phyloP scores from a whole-genome alignment of 2,888 invertebrate genomes.

The Thysanoteuthis rhombus region DNA sequence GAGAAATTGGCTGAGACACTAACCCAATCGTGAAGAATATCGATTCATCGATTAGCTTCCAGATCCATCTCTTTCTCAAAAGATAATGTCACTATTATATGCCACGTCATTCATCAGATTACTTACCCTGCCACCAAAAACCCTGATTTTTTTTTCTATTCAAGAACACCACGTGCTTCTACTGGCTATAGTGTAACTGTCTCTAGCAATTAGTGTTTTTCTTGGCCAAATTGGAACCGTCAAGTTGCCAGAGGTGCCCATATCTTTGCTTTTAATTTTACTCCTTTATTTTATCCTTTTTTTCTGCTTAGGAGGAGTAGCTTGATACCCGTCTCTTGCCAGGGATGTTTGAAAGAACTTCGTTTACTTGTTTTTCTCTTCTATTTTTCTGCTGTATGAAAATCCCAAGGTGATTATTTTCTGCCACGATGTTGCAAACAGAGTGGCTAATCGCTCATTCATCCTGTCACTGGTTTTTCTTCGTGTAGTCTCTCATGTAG shows the following conservation, averaged over 20 bases:
- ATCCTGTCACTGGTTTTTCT: too few relatives aligned
- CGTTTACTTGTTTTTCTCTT: not conserved
- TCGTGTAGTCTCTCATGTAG: too few relatives aligned
- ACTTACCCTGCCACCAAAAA: not conserved
- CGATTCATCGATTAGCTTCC: not conserved
- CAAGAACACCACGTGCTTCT: not conserved
- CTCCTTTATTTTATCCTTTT: not conserved
- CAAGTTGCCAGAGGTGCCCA: not conserved
- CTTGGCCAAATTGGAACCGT: not conserved
- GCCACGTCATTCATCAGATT: not conserved
- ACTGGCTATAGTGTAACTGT: not conserved
- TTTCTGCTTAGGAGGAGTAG: not conserved
- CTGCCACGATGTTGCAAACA: too few relatives aligned
- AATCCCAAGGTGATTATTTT: too few relatives aligned
- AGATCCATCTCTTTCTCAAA: not conserved
- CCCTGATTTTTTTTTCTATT: not conserved
- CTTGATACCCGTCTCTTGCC: not conserved
- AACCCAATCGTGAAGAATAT: not conserved
- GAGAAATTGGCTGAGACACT: constrained; percentile 12
- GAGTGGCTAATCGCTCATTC: too few relatives aligned
- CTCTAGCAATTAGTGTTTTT: not conserved
- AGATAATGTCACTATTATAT: not conserved
- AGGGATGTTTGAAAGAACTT: not conserved
- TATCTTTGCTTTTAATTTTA: not conserved
- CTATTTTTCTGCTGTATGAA: not conserved